Base-by-base conservation (phyloP, 2,888 invertebrate species). In the Taphrorychus bicolor region DNA sequence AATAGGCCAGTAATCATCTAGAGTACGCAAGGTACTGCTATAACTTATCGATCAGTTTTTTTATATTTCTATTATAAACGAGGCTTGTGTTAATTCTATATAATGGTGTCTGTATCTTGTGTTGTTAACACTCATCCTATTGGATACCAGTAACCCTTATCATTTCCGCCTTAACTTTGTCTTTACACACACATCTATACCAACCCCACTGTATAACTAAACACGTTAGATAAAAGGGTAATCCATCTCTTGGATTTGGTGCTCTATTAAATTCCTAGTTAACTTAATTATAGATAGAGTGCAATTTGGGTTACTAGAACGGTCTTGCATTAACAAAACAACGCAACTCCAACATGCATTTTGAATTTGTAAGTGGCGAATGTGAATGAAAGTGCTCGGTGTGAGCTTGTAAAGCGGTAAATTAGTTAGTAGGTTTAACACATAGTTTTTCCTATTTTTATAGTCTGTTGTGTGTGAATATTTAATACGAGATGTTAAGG, bases 1-100 rank as follows among this genome's bases (percentile, higher is more conserved):
- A 69, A 69, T 69, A 64, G 69, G 69, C 64, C 60, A 69, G 64
- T 68, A 63, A 68, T 68, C 59, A 62, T 59, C 68, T 58, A 54
- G 59, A 52, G 64, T 69, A 69, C 69, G 69, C 69, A 69, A 64
- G 64, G 64, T 69, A 69, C 69, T 42, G 69, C 60, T 69, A 69
- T 59, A 41, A 51, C 11, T 41, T 61, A 60, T 60, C 60, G 52
- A 51, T 52, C 5, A 45, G 32, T 11, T 32, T 32, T 32, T 24
- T 32, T 32, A 9, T 11, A 32, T 32, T 32, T n/a, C n/a, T n/a
- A n/a, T n/a, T n/a, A n/a, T n/a, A n/a, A n/a, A n/a, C n/a, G n/a
- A n/a, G n/a, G n/a, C n/a, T n/a, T n/a, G n/a, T n/a, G n/a, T n/a
- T n/a, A n/a, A n/a, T n/a, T n/a, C n/a, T n/a, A n/a, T n/a, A n/a